Evolutionary conservation across 92 coral and sea anemone genomes (phyloP).

Genomic region (Bergia puertoricense): DNA sequence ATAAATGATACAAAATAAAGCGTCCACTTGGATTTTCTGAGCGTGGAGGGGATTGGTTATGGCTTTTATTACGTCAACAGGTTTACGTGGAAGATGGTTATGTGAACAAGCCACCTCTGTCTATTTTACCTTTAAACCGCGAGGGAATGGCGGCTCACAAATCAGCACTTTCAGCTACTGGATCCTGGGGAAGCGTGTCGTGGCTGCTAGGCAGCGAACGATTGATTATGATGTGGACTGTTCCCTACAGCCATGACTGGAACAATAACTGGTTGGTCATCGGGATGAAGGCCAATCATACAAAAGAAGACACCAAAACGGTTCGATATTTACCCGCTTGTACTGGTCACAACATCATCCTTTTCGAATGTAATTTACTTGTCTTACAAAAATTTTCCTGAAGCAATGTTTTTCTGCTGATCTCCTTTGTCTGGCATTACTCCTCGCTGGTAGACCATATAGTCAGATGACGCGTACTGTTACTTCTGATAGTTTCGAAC

Average conservation of each 20-base stretch:
- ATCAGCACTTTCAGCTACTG: constrained; percentile 4
- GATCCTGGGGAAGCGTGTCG: constrained; percentile 8
- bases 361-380: no score
- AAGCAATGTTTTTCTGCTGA: no score
- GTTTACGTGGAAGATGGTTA: constrained; percentile 2
- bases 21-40: no score
- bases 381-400: no score
- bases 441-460: no score
- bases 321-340: background rate
- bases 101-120: constrained; percentile 12
- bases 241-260: constrained; percentile 21
- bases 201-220: constrained; percentile 25
- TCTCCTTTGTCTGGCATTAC: no score
- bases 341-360: background rate
- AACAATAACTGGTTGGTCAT: constrained; percentile 20
- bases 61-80: background rate
- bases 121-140: constrained; percentile 4
- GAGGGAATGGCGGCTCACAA: constrained; percentile 29
- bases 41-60: background rate
- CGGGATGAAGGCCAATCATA: constrained; percentile 14
- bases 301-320: constrained; percentile 18
- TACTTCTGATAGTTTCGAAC: no score
- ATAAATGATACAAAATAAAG: no score
- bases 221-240: constrained; percentile 17
- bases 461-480: no score